These are phyloP conservation scores for Thymelicus acteon DNA, from an alignment of 2,888 invertebrate genomes.

Conservation along the genomic window DNA sequence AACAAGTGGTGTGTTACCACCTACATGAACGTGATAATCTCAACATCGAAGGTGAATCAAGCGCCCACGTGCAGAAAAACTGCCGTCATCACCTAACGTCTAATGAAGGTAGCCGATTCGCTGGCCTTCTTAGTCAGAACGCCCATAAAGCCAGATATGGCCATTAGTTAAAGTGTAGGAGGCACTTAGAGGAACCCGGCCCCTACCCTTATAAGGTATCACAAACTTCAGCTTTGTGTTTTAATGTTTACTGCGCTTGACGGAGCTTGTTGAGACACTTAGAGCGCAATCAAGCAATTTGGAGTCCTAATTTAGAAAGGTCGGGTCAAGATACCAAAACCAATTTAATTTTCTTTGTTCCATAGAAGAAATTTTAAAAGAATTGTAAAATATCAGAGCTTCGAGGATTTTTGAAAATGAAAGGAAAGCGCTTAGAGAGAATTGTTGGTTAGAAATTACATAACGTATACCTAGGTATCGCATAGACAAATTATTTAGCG, in stretches of 20 bases:
- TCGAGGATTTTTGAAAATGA: no score
- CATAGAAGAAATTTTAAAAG: neutral
- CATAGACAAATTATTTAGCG: no score
- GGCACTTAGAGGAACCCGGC: slow-evolving; percentile 66
- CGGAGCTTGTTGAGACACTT: slow-evolving; percentile 30
- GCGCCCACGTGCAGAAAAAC: slow-evolving; percentile 71
- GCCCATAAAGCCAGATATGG: slow-evolving; percentile 79
- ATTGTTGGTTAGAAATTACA: no score
- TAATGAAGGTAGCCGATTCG: slow-evolving; percentile 80
- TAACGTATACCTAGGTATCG: no score
- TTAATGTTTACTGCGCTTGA: slow-evolving; percentile 23
- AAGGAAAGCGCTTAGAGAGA: no score
- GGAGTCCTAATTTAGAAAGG: slow-evolving; percentile 34
- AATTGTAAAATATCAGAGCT: neutral
- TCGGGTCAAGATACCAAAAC: slow-evolving; percentile 21
- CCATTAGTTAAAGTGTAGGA: slow-evolving; percentile 77
- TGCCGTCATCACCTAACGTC: slow-evolving; percentile 69
- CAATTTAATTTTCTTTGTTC: slow-evolving; percentile 18
- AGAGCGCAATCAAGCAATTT: slow-evolving; percentile 36
- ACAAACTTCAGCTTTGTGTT: slow-evolving; percentile 35
- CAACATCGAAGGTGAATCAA: slow-evolving; percentile 79
- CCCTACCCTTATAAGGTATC: slow-evolving; percentile 66
- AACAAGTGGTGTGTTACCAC: slow-evolving; percentile 64
- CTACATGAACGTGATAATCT: slow-evolving; percentile 70
- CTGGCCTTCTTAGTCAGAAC: slow-evolving; percentile 70